A percentile compares a stretch with the other conserved stretches of the same genome.
Conservation (phyloP, 2,113 vertebrate genomes). For the Pseudorhombus dupliciocellatus region DNA sequence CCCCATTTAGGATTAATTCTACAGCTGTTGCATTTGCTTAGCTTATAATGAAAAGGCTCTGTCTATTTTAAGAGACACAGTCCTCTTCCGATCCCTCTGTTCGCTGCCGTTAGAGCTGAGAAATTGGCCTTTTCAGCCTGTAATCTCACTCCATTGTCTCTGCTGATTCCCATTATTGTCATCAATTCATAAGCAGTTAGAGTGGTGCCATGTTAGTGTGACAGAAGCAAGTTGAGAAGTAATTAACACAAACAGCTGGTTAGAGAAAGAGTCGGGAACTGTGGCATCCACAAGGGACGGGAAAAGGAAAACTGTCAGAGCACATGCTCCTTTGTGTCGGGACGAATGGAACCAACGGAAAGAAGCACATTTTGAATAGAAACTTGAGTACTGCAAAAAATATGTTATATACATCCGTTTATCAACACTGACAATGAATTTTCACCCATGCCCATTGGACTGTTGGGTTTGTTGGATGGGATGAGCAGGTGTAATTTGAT, state of each 20-base stretch:
- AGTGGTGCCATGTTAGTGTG: constrained; percentile 62
- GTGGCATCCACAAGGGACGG: constrained; percentile 32
- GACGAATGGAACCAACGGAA: background rate
- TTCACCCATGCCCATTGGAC: too few species aligned
- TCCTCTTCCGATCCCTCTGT: constrained; percentile 35
- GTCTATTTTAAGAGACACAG: constrained; percentile 38
- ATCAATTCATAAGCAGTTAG: constrained; percentile 68
- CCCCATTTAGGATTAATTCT: constrained; percentile 74
- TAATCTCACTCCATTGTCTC: constrained; percentile 70
- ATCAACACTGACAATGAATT: too few species aligned
- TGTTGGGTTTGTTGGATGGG: too few species aligned
- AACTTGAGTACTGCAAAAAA: background rate
- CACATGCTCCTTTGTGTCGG: constrained; percentile 21
- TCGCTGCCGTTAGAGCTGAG: constrained; percentile 45
- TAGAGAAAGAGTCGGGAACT: constrained; percentile 42
- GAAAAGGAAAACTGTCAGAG: constrained; percentile 32
- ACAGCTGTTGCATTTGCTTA: constrained; percentile 71
- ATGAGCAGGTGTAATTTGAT: too few species aligned
- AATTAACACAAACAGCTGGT: constrained; percentile 76
- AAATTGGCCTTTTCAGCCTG: constrained; percentile 61
- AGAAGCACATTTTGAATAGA: background rate
- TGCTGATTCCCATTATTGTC: constrained; percentile 68
- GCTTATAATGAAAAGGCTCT: constrained; percentile 69
- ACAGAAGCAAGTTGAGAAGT: constrained; percentile 58
- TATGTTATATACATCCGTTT: too few species aligned